Conservation (phyloP, 2,888 invertebrate genomes). For the Patella caerulea region DNA sequence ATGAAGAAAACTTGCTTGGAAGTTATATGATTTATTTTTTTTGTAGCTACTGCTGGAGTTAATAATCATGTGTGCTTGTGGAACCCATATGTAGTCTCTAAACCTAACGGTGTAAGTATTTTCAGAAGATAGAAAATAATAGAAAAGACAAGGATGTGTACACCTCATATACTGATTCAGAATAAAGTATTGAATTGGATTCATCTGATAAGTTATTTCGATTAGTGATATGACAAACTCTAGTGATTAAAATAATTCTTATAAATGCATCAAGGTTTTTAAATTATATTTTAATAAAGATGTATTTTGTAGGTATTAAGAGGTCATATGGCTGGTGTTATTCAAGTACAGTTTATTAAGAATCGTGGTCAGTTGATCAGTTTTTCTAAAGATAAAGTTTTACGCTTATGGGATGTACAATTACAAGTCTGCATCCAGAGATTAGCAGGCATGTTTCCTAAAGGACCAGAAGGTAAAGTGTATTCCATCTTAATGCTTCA, state of each 20-base stretch:
- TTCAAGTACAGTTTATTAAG: slow-evolving; percentile 69
- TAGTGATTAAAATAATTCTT: too few relatives aligned
- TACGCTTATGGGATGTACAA: slow-evolving; percentile 72
- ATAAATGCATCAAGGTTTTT: too few relatives aligned
- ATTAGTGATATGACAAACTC: too few relatives aligned
- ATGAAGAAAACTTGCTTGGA: too few relatives aligned
- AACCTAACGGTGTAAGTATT: slow-evolving; percentile 70
- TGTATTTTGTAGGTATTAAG: slow-evolving; percentile 61
- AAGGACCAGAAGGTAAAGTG: slow-evolving; percentile 68
- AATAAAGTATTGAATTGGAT: too few relatives aligned
- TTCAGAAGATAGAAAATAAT: neutral
- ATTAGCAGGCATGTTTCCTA: slow-evolving; percentile 71
- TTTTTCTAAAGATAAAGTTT: slow-evolving; percentile 71
- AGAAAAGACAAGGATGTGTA: too few relatives aligned
- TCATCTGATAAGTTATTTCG: too few relatives aligned
- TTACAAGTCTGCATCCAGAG: slow-evolving; percentile 72
- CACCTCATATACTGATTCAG: too few relatives aligned
- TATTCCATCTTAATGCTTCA: neutral
- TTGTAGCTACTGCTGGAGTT: slow-evolving; percentile 69
- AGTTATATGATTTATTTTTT: too few relatives aligned
- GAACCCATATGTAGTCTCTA: slow-evolving; percentile 71
- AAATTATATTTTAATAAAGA: neutral
- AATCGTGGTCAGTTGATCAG: slow-evolving; percentile 69
- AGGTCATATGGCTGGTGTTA: slow-evolving; percentile 71
- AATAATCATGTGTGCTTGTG: slow-evolving; percentile 71